Evolutionary conservation across 2,797 vertebrate genomes (phyloP).

Genomic region (Hippoglossus hippoglossus): DNA sequence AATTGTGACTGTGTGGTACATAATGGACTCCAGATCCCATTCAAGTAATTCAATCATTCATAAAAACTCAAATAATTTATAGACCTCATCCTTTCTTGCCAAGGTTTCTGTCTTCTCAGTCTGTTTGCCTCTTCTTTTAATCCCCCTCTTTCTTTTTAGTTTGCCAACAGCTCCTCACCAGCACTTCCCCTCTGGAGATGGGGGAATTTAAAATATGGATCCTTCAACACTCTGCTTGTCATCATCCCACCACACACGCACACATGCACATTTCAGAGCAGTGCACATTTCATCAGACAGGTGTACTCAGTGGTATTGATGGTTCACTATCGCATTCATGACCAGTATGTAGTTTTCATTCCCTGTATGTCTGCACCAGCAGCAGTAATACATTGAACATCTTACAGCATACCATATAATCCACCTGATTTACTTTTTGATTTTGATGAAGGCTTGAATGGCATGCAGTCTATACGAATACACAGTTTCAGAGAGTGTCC

Average conservation of each 20-base stretch:
- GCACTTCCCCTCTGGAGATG: slow-evolving; percentile 25
- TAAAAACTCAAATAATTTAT: slow-evolving; percentile 13
- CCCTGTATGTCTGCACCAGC: slow-evolving; percentile 1
- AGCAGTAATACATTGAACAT: slow-evolving; percentile 6
- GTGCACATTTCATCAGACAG: slow-evolving; percentile 41
- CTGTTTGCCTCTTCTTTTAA: slow-evolving; percentile 16
- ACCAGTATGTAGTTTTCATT: slow-evolving; percentile 19
- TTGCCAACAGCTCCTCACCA: slow-evolving; percentile 29
- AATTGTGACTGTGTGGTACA: background rate
- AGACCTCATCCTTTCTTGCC: slow-evolving; percentile 12
- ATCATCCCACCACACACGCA: slow-evolving; percentile 14
- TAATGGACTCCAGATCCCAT: slow-evolving; percentile 3
- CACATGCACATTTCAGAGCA: slow-evolving; percentile 4
- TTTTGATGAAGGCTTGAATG: slow-evolving; percentile 17
- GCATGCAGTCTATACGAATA: background rate
- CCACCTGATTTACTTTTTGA: slow-evolving; percentile 10
- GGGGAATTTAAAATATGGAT: slow-evolving; percentile 39
- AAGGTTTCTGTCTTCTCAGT: slow-evolving; percentile 4
- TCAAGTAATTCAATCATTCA: slow-evolving; percentile 2
- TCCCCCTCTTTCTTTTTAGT: slow-evolving; percentile 22
- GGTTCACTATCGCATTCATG: slow-evolving; percentile 30
- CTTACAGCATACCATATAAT: background rate
- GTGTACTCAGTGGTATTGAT: slow-evolving; percentile 22
- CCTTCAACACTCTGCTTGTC: slow-evolving; percentile 32
- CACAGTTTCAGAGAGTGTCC: background rate